These are phyloP conservation scores for Anarsia innoxiella DNA, from an alignment of 2,888 invertebrate species.

Conservation along the genomic window DNA sequence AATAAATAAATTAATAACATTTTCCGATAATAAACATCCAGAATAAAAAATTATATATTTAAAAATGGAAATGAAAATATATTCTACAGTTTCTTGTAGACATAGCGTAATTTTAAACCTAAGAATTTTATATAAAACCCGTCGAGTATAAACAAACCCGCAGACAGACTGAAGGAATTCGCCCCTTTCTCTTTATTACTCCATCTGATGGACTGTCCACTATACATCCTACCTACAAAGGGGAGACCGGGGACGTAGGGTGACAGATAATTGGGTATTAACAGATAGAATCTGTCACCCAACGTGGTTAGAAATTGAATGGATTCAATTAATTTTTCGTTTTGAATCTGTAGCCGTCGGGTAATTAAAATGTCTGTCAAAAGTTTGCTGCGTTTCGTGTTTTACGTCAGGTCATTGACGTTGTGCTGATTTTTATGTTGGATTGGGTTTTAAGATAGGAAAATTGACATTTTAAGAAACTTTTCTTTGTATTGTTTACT, in stretches of 20 bases:
- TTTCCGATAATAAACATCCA: no score
- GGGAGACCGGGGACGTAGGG: constrained; percentile 21
- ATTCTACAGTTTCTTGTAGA: no score
- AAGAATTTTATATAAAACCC: no score
- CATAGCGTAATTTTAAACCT: not conserved
- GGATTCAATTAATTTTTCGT: constrained; percentile 59
- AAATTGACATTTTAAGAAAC: no score
- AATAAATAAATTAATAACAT: no score
- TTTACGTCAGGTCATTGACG: no score
- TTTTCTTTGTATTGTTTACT: no score
- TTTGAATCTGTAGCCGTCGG: constrained; percentile 27
- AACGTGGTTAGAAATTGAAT: constrained; percentile 53
- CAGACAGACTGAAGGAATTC: constrained; percentile 13
- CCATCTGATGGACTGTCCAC: constrained; percentile 28
- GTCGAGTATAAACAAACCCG: constrained; percentile 2
- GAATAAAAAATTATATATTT: no score
- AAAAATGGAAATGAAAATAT: no score
- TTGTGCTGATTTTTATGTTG: no score
- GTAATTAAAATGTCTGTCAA: constrained; percentile 31
- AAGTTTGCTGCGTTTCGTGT: constrained; percentile 12
- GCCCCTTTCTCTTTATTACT: constrained; percentile 21
- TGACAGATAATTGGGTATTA: constrained; percentile 55
- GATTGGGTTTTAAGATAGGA: no score
- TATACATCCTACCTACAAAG: constrained; percentile 15
- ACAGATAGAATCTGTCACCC: constrained; percentile 53